These are phyloP conservation scores for Pegoplata infirma DNA, from an alignment of 2,888 invertebrate species.

Conservation along the genomic window DNA sequence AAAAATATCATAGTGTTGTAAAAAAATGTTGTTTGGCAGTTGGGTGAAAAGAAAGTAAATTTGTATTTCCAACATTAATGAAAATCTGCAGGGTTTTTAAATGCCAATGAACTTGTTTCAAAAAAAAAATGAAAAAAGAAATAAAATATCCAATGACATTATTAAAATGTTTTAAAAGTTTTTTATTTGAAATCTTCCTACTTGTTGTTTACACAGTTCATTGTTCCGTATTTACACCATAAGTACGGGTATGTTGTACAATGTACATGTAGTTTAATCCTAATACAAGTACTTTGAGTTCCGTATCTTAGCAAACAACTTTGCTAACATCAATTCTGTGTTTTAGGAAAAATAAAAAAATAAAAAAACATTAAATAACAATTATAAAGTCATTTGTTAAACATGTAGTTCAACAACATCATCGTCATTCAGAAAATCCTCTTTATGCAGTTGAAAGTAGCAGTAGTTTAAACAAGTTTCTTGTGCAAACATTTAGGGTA, in stretches of 20 bases:
- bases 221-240: slow-evolving; percentile 60
- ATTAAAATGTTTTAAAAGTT: slow-evolving; percentile 13
- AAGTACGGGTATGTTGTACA: slow-evolving; percentile 22
- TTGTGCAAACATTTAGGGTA: too few relatives aligned
- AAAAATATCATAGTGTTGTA: not conserved
- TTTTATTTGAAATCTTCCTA: slow-evolving; percentile 5
- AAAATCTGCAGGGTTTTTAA: slow-evolving; percentile 42
- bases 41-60: not conserved
- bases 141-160: slow-evolving; percentile 53
- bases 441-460: not conserved
- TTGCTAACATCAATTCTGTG: not conserved
- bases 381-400: slow-evolving; percentile 56
- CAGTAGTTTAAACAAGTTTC: too few relatives aligned
- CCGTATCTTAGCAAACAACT: not conserved
- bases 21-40: too few relatives aligned
- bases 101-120: slow-evolving; percentile 61
- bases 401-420: slow-evolving; percentile 4
- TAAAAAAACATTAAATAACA: slow-evolving; percentile 55
- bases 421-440: not conserved
- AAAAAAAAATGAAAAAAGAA: slow-evolving; percentile 4
- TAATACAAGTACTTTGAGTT: too few relatives aligned
- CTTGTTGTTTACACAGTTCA: slow-evolving; percentile 27
- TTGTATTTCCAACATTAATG: not conserved
- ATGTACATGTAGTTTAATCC: slow-evolving; percentile 57
- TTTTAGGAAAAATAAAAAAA: too few relatives aligned